phyloP scores from a whole-genome alignment of 2,888 invertebrate genomes.

The Lasioglossum calceatum region DNA sequence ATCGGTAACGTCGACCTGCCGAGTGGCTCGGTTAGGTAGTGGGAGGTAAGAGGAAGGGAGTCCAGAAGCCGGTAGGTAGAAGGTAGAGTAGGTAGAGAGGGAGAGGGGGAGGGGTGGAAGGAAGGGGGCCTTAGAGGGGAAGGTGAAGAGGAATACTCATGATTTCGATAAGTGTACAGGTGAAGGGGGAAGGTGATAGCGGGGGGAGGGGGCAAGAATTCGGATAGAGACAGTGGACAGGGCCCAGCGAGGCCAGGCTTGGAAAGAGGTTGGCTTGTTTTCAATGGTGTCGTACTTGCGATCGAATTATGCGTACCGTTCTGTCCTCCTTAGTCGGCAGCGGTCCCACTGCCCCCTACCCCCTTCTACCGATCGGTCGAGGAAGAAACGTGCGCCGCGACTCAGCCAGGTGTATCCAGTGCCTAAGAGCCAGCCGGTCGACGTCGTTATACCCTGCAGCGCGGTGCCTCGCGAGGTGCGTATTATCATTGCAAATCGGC shows the following conservation, averaged over 20 bases:
- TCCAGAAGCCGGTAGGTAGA: neutral
- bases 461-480: conserved; percentile 59
- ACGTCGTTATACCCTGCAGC: conserved; percentile 69
- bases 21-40: neutral
- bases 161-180: conserved; percentile 38
- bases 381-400: conserved; percentile 79
- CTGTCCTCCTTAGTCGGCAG: conserved; percentile 83
- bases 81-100: neutral
- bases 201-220: conserved; percentile 37
- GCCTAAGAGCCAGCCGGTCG: conserved; percentile 73
- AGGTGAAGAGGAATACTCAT: conserved; percentile 33
- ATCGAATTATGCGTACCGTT: conserved; percentile 84
- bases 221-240: conserved; percentile 54
- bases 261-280: conserved; percentile 78
- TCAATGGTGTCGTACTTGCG: conserved; percentile 82
- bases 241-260: conserved; percentile 35
- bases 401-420: conserved; percentile 79
- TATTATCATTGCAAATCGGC: conserved; percentile 69
- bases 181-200: neutral
- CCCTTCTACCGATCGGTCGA: conserved; percentile 79
- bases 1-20: conserved; percentile 36
- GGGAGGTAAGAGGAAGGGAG: neutral
- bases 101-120: neutral
- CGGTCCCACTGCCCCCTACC: conserved; percentile 74
- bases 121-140: conserved; percentile 3